Percentiles rank a stretch among this genome's conserved stretches.
These are phyloP conservation scores for silkworm (Bombyx mori) DNA, from an alignment of 1,140 invertebrate genomes.

Conservation along the genomic window ASM3026992v2 NC_085123.1:9765501-9766000, in stretches of 20 bases:
- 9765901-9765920: too few species aligned
- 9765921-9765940: too few species aligned
- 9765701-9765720: constrained; percentile 16
- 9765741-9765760: constrained; percentile 17
- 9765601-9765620: constrained; percentile 9
- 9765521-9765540: too few species aligned
- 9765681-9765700: constrained; percentile 20
- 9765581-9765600: constrained; percentile 5
- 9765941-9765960: too few species aligned
- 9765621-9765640: constrained; percentile 8
- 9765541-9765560: background rate
- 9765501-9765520: too few species aligned
- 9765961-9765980: too few species aligned
- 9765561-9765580: constrained; percentile 1
- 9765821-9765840: too few species aligned
- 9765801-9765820: background rate
- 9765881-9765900: too few species aligned
- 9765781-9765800: constrained; percentile 10
- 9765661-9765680: constrained; percentile 14
- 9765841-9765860: too few species aligned
- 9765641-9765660: constrained; percentile 11
- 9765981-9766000: too few species aligned
- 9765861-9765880: too few species aligned
- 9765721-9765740: constrained; percentile 22
- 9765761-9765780: constrained; percentile 8